phyloP scores from a whole-genome alignment of 2,113 vertebrate genomes.

The Macrotis lagotis region DNA sequence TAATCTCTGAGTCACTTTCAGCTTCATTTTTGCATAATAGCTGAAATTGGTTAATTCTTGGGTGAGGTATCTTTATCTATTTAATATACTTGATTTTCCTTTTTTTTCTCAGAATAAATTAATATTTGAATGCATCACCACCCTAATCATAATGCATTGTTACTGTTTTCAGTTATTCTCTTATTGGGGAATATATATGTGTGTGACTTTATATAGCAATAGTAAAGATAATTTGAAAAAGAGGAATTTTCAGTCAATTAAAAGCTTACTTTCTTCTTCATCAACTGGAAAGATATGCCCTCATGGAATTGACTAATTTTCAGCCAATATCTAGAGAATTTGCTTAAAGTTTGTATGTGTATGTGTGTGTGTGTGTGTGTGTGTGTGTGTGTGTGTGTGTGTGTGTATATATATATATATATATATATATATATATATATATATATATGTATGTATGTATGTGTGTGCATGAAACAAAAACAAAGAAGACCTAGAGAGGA shows the following conservation, averaged over 20 bases:
- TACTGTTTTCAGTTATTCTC: neutral
- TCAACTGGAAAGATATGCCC: neutral
- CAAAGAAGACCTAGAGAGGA: neutral
- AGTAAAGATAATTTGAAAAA: neutral
- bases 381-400: neutral
- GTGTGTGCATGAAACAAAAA: neutral
- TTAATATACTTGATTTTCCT: neutral
- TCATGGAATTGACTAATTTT: neutral
- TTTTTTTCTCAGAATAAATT: neutral
- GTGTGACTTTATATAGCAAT: neutral
- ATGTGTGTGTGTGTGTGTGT: neutral
- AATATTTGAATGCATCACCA: neutral
- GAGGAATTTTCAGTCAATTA: neutral
- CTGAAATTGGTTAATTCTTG: neutral
- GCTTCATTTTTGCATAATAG: neutral
- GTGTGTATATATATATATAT: neutral
- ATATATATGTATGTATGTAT: neutral
- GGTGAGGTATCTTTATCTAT: neutral
- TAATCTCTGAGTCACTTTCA: neutral
- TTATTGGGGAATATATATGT: neutral
- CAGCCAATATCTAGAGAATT: conserved; percentile 22
- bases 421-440: neutral
- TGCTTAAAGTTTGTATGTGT: neutral
- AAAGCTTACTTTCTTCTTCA: neutral
- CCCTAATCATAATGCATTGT: neutral